Conservation (phyloP, 2,113 vertebrate genomes). For the Coryphaenoides rupestris region DNA sequence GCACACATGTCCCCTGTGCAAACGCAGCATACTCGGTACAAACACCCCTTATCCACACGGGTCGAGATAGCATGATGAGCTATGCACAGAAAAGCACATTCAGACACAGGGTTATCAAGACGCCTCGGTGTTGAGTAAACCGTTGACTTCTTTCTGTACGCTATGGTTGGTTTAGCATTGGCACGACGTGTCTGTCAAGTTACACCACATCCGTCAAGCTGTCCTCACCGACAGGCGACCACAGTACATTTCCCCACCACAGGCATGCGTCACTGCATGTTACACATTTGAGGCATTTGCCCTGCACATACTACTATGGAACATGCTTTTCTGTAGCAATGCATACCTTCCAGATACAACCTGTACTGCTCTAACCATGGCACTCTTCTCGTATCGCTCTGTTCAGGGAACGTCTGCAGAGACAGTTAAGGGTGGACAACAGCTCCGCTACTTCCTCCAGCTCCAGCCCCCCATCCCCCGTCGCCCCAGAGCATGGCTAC, state of each 20-base stretch:
- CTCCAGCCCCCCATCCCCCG: too few species aligned
- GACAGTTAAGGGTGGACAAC: slow-evolving; percentile 46
- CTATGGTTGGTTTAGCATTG: too few species aligned
- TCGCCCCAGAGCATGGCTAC: too few species aligned
- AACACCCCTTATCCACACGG: not conserved
- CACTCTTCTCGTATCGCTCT: not conserved
- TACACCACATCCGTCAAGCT: too few species aligned
- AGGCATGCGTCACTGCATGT: too few species aligned
- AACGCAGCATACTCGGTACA: slow-evolving; percentile 87
- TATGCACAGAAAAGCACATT: not conserved
- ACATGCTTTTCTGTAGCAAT: not conserved
- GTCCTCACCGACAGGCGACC: too few species aligned
- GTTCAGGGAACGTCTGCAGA: slow-evolving; percentile 59
- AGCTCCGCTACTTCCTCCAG: not conserved
- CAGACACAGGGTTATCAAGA: not conserved
- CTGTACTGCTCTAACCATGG: not conserved
- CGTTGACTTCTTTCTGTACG: too few species aligned
- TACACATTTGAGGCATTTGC: too few species aligned
- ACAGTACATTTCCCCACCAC: too few species aligned
- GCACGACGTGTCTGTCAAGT: too few species aligned
- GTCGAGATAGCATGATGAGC: not conserved
- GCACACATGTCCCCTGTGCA: slow-evolving; percentile 94
- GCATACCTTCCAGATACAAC: not conserved
- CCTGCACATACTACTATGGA: too few species aligned
- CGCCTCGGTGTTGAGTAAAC: too few species aligned